Percentiles rank a stretch among this genome's conserved stretches.
phyloP scores from a whole-genome alignment of 2,113 vertebrate genomes.

The Anoura caudifer region DNA sequence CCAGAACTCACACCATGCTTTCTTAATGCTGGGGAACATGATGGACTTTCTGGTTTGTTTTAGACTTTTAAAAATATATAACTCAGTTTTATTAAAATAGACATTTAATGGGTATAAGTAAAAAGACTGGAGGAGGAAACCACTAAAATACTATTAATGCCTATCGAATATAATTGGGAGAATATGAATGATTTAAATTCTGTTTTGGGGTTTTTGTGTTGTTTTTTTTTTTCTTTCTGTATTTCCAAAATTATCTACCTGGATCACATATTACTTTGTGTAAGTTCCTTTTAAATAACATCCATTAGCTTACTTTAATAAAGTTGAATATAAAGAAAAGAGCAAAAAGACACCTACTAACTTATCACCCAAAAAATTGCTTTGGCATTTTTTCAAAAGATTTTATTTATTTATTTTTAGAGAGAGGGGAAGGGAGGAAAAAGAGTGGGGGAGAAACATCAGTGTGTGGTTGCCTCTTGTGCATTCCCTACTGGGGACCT shows the following conservation, averaged over 20 bases:
- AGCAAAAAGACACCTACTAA: neutral
- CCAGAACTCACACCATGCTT: neutral
- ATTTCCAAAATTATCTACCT: neutral
- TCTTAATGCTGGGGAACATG: neutral
- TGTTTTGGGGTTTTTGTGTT: neutral
- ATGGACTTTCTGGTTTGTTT: neutral
- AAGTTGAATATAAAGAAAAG: neutral
- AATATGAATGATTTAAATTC: neutral
- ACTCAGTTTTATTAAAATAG: constrained; percentile 18
- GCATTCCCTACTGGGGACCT: too few relatives aligned
- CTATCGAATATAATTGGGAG: neutral
- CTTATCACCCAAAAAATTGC: neutral
- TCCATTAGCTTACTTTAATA: neutral
- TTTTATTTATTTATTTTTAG: too few relatives aligned
- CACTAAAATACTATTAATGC: neutral
- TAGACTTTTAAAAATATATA: neutral
- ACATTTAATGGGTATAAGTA: neutral
- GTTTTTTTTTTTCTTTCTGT: neutral
- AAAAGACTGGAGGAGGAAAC: neutral
- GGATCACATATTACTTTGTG: neutral
- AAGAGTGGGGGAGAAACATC: too few relatives aligned
- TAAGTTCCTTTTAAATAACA: neutral
- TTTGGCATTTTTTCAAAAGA: neutral
- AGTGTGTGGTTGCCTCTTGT: too few relatives aligned
- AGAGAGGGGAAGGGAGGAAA: too few relatives aligned